These are phyloP conservation scores for Junonia oenone DNA, from an alignment of 2,888 invertebrate species.

Conservation along the genomic window DNA sequence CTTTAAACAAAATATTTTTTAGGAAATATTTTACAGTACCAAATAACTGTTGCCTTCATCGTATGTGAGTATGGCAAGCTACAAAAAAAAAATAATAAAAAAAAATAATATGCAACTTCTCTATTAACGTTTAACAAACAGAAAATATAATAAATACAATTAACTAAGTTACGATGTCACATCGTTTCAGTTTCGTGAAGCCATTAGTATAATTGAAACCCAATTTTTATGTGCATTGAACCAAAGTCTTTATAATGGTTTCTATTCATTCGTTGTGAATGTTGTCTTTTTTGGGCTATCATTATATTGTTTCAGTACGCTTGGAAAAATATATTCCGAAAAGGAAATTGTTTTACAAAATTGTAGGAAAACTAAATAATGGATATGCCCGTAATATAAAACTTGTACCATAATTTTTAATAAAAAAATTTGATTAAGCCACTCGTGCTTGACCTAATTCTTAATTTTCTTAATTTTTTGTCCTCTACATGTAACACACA, in stretches of 20 bases:
- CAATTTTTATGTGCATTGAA: slow-evolving; percentile 33
- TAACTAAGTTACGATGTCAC: slow-evolving; percentile 15
- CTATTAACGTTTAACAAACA: too few relatives aligned
- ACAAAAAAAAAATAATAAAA: too few relatives aligned
- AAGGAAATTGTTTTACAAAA: slow-evolving; percentile 3
- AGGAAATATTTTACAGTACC: too few relatives aligned
- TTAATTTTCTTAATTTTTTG: too few relatives aligned
- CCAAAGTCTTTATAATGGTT: slow-evolving; percentile 50
- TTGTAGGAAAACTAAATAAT: background rate
- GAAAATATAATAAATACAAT: too few relatives aligned
- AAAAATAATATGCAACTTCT: too few relatives aligned
- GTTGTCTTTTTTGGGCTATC: slow-evolving; percentile 35
- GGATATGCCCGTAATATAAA: background rate
- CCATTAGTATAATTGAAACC: slow-evolving; percentile 24
- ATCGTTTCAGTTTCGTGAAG: slow-evolving; percentile 19
- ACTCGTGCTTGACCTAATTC: too few relatives aligned
- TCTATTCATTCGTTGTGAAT: slow-evolving; percentile 41
- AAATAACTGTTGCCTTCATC: too few relatives aligned
- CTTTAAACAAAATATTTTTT: too few relatives aligned
- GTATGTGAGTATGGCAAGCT: too few relatives aligned
- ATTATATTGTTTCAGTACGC: slow-evolving; percentile 16
- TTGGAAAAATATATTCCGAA: background rate
- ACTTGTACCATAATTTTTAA: background rate
- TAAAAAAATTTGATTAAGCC: too few relatives aligned
- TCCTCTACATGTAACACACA: too few relatives aligned